Evolutionary conservation across 2,113 vertebrate genomes (phyloP), one percentile per base, ranked within the genome.

Genomic region (Neofelis nebulosa): DNA sequence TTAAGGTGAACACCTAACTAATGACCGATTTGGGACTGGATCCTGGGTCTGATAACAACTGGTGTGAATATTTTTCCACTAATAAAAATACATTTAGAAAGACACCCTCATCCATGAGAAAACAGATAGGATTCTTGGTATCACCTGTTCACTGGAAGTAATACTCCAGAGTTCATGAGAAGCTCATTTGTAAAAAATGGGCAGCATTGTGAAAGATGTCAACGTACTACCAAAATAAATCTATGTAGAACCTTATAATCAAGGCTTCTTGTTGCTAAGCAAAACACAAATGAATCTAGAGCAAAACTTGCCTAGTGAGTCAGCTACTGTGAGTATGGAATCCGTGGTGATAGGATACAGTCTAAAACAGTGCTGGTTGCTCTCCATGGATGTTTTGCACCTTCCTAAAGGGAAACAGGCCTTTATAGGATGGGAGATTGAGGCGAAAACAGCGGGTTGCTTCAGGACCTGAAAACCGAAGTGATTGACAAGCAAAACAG

Each of bases 21-120:
- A 61, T 31, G 50, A 71, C 1, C 45, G 16, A 93, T 38, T 68
- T 71, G 48, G 15, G 10, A 36, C 29, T n/a, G 61, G 9, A 23
- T 3, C 21, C 3, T 29, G 71, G 29, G 25, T 73, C 27, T 14
- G 68, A 31, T 23, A 73, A 41, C 16, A 84, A 33, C 3, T 57
- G 66, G 10, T 19, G 4, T 80, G 71, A 57, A 55, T 50, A 19
- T 41, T 94, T 85, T 95, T 11, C 31, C 36, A 84, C 29, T 45
- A 65, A 50, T 80, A 73, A 95, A 95, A 84, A 95, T 79, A 8
- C 69, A 71, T 66, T 80, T 91, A 73, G 80, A 76, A 29, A 85
- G 33, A 85, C 15, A 76, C 29, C 41, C 45, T 80, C 69, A 73
- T 33, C 31, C 7, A 25, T 68, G 68, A 78, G 38, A 82, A 95